A percentile compares a stretch with the other conserved stretches of the same genome.
Conservation (phyloP, 2,113 vertebrate genomes). For the Oreotragus oreotragus region DNA sequence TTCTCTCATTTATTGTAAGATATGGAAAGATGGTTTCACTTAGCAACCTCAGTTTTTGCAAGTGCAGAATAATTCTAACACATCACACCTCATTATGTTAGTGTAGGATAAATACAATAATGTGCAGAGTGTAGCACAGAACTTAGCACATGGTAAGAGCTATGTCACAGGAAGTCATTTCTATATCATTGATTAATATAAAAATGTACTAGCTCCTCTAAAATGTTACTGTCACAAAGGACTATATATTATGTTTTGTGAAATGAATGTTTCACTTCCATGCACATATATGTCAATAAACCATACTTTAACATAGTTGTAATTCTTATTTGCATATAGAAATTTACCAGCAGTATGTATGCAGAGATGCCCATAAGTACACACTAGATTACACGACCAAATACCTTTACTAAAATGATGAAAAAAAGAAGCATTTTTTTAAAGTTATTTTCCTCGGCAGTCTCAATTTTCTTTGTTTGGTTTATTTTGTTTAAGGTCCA, state of each 20-base stretch:
- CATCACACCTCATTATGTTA: background rate
- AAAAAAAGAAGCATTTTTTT: background rate
- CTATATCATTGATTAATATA: background rate
- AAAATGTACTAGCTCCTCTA: background rate
- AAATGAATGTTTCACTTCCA: background rate
- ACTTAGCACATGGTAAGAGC: background rate
- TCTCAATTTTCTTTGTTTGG: background rate
- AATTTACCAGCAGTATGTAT: background rate
- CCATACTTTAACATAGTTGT: background rate
- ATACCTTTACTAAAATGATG: background rate
- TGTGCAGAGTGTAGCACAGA: background rate
- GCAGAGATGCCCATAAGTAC: background rate
- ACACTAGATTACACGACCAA: background rate
- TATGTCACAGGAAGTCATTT: background rate
- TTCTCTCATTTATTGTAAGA: background rate
- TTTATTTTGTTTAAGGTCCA: background rate
- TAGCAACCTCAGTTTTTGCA: background rate
- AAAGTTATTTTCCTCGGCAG: background rate
- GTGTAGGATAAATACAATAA: background rate
- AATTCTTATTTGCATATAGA: background rate
- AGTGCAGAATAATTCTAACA: background rate
- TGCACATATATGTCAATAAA: background rate
- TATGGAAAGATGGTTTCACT: background rate
- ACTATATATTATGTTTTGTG: background rate
- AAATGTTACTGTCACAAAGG: background rate